Base-by-base conservation (phyloP, 2,797 vertebrate genomes). In the Uromys caudimaculatus region DNA sequence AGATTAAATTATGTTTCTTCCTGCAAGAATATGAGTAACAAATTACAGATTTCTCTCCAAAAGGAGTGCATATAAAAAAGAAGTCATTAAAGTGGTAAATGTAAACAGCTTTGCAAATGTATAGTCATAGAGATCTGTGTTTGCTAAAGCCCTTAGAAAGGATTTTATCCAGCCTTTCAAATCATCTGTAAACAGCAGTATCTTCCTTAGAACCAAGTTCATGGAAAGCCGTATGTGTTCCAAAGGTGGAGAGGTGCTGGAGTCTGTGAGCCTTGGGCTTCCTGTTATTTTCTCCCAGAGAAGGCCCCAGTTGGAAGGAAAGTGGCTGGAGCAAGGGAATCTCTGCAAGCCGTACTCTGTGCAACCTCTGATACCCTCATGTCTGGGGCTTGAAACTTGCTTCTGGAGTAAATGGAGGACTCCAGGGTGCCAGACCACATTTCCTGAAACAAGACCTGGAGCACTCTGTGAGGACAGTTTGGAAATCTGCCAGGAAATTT, bases 21-120 rank as follows among this genome's bases (percentile, higher is more conserved):
- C 14, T 81, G n/a, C 69, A 85, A 95, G 44, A 58, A 89, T 81
- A 86, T 82, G 85, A 62, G 56, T 93, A 94, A 76, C 54, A 86
- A 89, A 81, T 94, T 86, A 78, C 14, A 69, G 44, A 86, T 90
- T 91, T 91, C 47, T 89, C 60, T 93, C 32, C 32, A 54, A 62
- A 78, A 38, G 38, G 41, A 92, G 41, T 62, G 91, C 56, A 50
- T 62, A 0, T 88, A 52, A 82, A 79, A 82, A 96, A 93, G 19
- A 83, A 93, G 75, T 64, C 24, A 35, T 54, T 89, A 85, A 64
- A 84, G 38, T 89, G 60, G 79, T 11, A 56, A 19, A 52, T 62
- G 38, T 77, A 77, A 92, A 41, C 38, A 83, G 35, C 62, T 92
- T 88, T 87, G 35, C 24, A 76, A 78, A 81, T 91, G 69, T 16